Base-by-base conservation (phyloP, 2,113 vertebrate species). In the Sclerurus mexicanus region DNA sequence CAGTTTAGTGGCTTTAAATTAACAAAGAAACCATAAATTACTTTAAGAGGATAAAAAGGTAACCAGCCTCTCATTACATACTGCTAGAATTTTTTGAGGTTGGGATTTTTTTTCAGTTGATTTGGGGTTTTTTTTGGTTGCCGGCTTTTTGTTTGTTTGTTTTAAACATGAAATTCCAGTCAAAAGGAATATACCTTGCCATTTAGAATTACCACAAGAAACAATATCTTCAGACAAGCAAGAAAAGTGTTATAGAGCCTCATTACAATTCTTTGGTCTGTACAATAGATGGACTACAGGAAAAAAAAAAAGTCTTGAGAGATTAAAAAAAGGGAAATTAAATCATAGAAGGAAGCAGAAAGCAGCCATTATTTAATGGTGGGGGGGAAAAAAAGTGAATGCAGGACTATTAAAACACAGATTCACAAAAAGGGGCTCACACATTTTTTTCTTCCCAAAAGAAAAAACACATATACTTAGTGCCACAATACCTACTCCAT, bases 1-100 rank as follows among this genome's bases (percentile, higher is more conserved):
- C 55, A 91, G 55, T 68, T 96, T 94, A 87, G 63, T n/a, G 33
- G 42, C 68, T 67, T 69, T 89, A 88, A 87, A 94, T 73, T 90
- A 96, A 79, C 71, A 89, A 68, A 88, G 19, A 75, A 12, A 46
- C 11, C 5, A 47, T 53, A 93, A 93, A 89, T 87, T 85, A 92
- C 10, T 71, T 85, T 35, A 87, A 62, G 16, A 4, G 8, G 2
- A 3, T 24, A 27, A 74, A 62, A 37, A 62, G 44, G 10, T 47
- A 56, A 35, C 30, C 6, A 60, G 9, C 6, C 6, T 39, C 35
- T 60, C 25, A 40, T 56, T 80, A 63, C 14, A 58, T 47, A 27
- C 16, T 59, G 6, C 4, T 46, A 64, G n/a, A 10, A 68, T 9
- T 6, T 66, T 50, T 56, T 25, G 37, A 9, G 7, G 18, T 40